Evolutionary conservation across 2,888 invertebrate species (phyloP), one percentile per base, ranked within the genome.

Genomic region (Cantharis rustica): DNA sequence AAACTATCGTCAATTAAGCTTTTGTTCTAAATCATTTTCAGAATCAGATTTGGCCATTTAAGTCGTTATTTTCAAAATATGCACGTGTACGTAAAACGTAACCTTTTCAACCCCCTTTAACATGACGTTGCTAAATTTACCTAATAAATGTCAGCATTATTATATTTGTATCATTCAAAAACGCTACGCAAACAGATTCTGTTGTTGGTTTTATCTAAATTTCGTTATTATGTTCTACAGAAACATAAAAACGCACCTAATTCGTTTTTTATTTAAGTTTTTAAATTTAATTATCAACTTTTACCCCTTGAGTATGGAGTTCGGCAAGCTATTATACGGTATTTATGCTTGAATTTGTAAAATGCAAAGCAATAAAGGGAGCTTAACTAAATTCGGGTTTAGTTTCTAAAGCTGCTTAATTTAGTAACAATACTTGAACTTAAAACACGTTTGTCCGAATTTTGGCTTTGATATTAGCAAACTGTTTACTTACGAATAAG

Each of bases 111-210:
- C 73, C 71, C 74, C 79, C 79, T 74, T 72, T 72, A 75, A 76
- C 76, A 78, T 78, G 79, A 79, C 79, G 79, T 79, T 76, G 76
- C 79, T 76, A 80, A 80, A 80, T 80, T 80, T 79, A 79, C 80
- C 80, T 79, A 80, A 80, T 80, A 80, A 78, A 79, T 76, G 80
- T 79, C 79, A 77, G 75, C 75, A 74, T 80, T 79, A 79, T 80
- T 80, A 72, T 79, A 79, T 80, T 80, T 80, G 78, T 79, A 80
- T 78, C 75, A 78, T 79, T 73, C 71, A 75, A 79, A 79, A 76
- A 79, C 75, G 79, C 80, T 77, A 76, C 75, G 79, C 79, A 79
- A 78, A 78, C 80, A 80, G 68, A 76, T 79, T 75, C 74, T 69
- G 15, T 27, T 66, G 66, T 69, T 72, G 68, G 66, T 64, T 72